Evolutionary conservation across 2,888 invertebrate genomes (phyloP).

Genomic region (Nemoura dubitans): DNA sequence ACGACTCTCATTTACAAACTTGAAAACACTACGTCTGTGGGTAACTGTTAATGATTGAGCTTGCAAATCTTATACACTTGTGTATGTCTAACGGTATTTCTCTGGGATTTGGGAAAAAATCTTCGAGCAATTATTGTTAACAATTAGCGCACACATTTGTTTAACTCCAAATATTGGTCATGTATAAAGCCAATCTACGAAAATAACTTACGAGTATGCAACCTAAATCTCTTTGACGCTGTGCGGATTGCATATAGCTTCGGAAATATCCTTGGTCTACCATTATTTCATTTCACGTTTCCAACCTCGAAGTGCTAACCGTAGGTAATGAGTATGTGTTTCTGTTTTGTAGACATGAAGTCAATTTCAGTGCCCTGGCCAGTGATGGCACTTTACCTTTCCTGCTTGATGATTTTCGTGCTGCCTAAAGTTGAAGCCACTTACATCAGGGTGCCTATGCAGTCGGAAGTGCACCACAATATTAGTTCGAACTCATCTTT

Average conservation of each 20-base stretch:
- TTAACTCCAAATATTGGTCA: background rate
- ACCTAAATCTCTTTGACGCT: too few relatives aligned
- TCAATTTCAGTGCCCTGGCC: background rate
- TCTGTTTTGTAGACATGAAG: background rate
- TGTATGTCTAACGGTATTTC: background rate
- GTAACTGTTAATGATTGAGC: background rate
- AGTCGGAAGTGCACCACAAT: background rate
- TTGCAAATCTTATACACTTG: background rate
- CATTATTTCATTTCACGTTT: too few relatives aligned
- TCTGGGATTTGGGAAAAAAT: background rate
- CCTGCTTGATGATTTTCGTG: background rate
- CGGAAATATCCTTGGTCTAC: too few relatives aligned
- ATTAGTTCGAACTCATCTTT: background rate
- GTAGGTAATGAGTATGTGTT: background rate
- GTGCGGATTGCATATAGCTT: too few relatives aligned
- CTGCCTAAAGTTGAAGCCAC: background rate
- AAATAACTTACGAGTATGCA: too few relatives aligned
- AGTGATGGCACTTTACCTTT: background rate
- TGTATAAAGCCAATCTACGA: background rate
- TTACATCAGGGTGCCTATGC: background rate
- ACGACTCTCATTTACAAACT: background rate
- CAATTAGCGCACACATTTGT: background rate
- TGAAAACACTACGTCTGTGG: background rate
- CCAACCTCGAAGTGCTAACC: background rate
- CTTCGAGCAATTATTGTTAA: background rate